Evolutionary conservation across 2,113 vertebrate species (phyloP), one percentile per base, ranked within the genome.

Genomic region (Sphaerodactylus townsendi): DNA sequence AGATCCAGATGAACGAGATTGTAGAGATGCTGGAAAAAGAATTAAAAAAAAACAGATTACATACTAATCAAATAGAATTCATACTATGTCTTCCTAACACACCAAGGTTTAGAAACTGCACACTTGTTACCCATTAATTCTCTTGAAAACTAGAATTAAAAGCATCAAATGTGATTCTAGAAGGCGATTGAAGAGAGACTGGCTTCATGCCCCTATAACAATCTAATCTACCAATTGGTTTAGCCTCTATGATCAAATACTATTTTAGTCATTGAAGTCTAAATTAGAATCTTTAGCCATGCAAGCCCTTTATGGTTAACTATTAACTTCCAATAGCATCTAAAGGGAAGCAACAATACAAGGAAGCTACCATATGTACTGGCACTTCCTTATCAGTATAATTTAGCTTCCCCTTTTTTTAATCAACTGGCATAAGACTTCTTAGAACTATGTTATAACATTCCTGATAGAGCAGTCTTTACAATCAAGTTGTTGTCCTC

Each of bases 1-100:
- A 99, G 95, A 90, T 99, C 98, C 94, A 99, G 94, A 73, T 99
- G 99, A 87, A 99, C 95, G 28, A 99, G 97, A 89, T 98, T 99
- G 94, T 98, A 99, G 25, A 99, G 96, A 93, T 99, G 96, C 99
- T 99, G 92, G 13, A 86, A 89, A 1, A 92, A 82, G 83, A 91
- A n/a, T n/a, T 33, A 93, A 33, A 73, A 82, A 46, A 85, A 5
- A 9, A n/a, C n/a, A 33, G n/a, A 10, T 89, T 72, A 91, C 0
- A 50, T 5, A 81, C 10, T 28, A 85, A n/a, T 9, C 15, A 28
- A 66, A 8, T 64, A 39, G 75, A 81, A 73, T 10, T 33, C 50
- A 33, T 62, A 77, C 10, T 62, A 4, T 15, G 66, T 68, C 23
- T 46, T 33, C 56, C 44, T 83, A 28, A 74, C 33, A 28, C 0